A percentile compares a stretch with the other conserved stretches of the same genome.
Evolutionary conservation across 1,140 invertebrate species (phyloP).

Genomic region (Zaprionus davidi): DNA sequence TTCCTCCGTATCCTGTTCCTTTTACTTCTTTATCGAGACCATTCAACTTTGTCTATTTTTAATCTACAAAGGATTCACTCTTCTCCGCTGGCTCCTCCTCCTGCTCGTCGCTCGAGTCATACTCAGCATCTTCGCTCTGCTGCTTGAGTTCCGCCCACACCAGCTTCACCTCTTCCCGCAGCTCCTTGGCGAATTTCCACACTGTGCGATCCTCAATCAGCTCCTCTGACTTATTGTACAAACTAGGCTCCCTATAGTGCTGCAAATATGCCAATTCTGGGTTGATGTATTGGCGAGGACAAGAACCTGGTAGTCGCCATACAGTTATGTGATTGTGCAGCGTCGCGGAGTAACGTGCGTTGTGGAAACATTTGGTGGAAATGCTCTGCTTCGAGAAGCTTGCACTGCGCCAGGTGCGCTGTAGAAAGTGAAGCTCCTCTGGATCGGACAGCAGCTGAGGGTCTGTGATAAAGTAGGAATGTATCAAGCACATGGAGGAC

Average conservation of each 20-base stretch:
- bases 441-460: constrained; percentile 23
- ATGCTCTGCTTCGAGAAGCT: constrained; percentile 31
- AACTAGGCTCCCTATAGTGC: constrained; percentile 53
- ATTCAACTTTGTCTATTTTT: neutral
- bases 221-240: neutral
- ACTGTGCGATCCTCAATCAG: constrained; percentile 45
- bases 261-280: constrained; percentile 47
- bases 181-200: constrained; percentile 41
- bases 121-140: neutral
- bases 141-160: constrained; percentile 16
- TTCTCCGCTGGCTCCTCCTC: neutral
- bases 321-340: constrained; percentile 66
- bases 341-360: constrained; percentile 43
- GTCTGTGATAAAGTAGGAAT: constrained; percentile 47
- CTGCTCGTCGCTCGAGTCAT: neutral
- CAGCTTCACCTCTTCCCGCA: constrained; percentile 27
- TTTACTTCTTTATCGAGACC: no score
- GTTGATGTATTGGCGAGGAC: constrained; percentile 17
- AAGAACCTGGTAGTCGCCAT: constrained; percentile 22
- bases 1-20: no score
- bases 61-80: neutral
- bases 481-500: constrained; percentile 44
- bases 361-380: constrained; percentile 70
- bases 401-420: constrained; percentile 45
- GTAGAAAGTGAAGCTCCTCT: constrained; percentile 55